A percentile compares a stretch with the other conserved stretches of the same genome.
phyloP scores from a whole-genome alignment of 2,888 invertebrate genomes.

The Eulithis prunata region DNA sequence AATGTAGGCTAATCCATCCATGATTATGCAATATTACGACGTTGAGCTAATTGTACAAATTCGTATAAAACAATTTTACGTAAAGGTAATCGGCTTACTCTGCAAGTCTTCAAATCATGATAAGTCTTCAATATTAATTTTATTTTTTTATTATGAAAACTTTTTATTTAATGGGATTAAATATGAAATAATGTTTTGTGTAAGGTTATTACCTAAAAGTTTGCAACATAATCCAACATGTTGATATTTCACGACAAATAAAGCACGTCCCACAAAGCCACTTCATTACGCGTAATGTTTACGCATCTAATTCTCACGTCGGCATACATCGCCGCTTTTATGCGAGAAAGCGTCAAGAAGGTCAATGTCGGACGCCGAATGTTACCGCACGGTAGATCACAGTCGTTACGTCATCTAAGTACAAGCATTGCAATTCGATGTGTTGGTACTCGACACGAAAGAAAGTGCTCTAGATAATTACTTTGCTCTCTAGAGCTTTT shows the following conservation, averaged over 20 bases:
- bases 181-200: background rate
- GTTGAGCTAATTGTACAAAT: background rate
- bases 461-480: background rate
- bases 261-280: slow-evolving; percentile 11
- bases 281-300: slow-evolving; percentile 22
- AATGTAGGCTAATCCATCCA: background rate
- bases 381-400: slow-evolving; percentile 44
- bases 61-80: background rate
- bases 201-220: slow-evolving; percentile 7
- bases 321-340: slow-evolving; percentile 29
- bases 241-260: slow-evolving; percentile 12
- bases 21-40: slow-evolving; percentile 5
- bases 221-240: slow-evolving; percentile 2
- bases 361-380: slow-evolving; percentile 49
- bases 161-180: too few species aligned
- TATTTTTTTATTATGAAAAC: too few species aligned
- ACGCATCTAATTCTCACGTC: slow-evolving; percentile 22
- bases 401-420: slow-evolving; percentile 30
- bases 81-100: slow-evolving; percentile 1
- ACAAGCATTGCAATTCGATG: background rate
- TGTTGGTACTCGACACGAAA: too few species aligned
- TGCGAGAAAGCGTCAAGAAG: slow-evolving; percentile 50
- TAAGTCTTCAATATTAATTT: background rate
- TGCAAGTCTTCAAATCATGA: background rate
- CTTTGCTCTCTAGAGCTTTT: too few species aligned